Base-by-base conservation (phyloP, 1,140 invertebrate genomes). In the Euschistus heros region DNA sequence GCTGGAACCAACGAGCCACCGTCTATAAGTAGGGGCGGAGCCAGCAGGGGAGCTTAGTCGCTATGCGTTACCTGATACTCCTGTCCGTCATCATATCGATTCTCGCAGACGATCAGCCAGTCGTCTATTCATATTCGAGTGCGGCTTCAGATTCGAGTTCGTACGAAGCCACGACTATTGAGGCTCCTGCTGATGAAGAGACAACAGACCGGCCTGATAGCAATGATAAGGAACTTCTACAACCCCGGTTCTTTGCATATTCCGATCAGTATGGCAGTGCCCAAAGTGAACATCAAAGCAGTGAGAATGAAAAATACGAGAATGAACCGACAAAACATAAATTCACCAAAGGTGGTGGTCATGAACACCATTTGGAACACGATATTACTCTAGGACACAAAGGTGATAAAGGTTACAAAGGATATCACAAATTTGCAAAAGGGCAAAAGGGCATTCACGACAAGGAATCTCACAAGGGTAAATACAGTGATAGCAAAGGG, bases 351-450 rank as follows among this genome's bases (percentile, higher is more conserved):
- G 76, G 70, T 8, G 73, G 63, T 14, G 72, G 72, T 0, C 69
- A 69, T 6, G 72, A 76, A 33, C 72, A 73, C 20, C 37, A 73
- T 6, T 67, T 74, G 5, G 73, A 68, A 7, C 70, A 76, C 46
- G 71, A 75, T 10, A 69, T 71, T 5, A 66, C 68, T 18, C 47
- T 73, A 1, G 74, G 72, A 0, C 71, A 77, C 17, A 74, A 74
- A 22, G 74, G 70, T 13, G 65, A 77, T 6, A 75, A 78, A 72
- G 77, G 74, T 18, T 77, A 77, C 66, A 73, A 76, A 59, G 69
- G 69, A 10, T 70, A 73, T 62, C 72, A 76, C 67, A 74, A 77
- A 67, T 73, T 67, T 63, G 75, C 76, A 27, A 73, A 75, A 54
- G 73, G 69, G 0, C 71, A 73, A 30, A 75, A 74, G 33, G 76